Evolutionary conservation across 2,113 vertebrate genomes (phyloP).

Genomic region (Xenopus tropicalis): UCB_Xtro_10.0 CM004449.2:46968001-46968500

Average conservation of each 20-base stretch:
- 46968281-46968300: neutral
- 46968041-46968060: constrained; percentile 27
- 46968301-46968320: neutral
- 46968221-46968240: constrained; percentile 34
- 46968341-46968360: too few relatives aligned
- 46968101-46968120: constrained; percentile 36
- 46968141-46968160: constrained; percentile 44
- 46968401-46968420: too few relatives aligned
- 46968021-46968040: constrained; percentile 3
- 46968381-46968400: too few relatives aligned
- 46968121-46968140: constrained; percentile 39
- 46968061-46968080: constrained; percentile 35
- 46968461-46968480: too few relatives aligned
- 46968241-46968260: constrained; percentile 11
- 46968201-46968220: constrained; percentile 39
- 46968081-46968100: constrained; percentile 39
- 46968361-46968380: too few relatives aligned
- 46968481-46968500: too few relatives aligned
- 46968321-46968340: too few relatives aligned
- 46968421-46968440: too few relatives aligned
- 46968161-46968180: constrained; percentile 40
- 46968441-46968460: too few relatives aligned
- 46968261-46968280: constrained; percentile 25
- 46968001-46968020: constrained; percentile 19
- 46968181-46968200: constrained; percentile 34